Conservation (phyloP, 2,797 vertebrate genomes). For the Alosa sapidissima region DNA sequence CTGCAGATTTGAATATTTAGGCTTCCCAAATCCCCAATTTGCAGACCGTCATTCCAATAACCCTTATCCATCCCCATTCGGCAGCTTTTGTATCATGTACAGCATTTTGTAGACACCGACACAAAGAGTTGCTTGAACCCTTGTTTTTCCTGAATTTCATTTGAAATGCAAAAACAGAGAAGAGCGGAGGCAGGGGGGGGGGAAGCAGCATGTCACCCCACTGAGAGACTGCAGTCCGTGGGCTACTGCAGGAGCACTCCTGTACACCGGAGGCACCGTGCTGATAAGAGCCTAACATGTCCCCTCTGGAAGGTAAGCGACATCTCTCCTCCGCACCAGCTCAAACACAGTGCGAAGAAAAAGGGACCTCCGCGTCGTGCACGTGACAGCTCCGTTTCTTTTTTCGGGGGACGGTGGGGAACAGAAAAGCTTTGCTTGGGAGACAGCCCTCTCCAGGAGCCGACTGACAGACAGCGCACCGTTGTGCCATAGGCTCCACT, state of each 20-base stretch:
- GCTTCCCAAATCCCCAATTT: conserved; percentile 68
- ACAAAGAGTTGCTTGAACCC: conserved; percentile 57
- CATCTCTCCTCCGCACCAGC: not conserved
- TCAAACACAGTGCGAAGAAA: not conserved
- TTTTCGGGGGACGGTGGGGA: not conserved
- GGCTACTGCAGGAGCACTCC: conserved; percentile 5
- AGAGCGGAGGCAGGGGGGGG: not conserved
- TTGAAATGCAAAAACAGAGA: conserved; percentile 68
- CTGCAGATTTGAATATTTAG: conserved; percentile 71
- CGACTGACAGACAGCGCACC: conserved; percentile 51
- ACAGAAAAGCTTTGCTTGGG: not conserved
- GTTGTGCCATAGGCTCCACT: conserved; percentile 64
- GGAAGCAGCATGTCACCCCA: not conserved
- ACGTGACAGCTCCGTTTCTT: conserved; percentile 8
- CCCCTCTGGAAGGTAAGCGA: conserved; percentile 1
- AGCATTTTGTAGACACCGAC: conserved; percentile 57
- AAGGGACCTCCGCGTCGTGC: not conserved
- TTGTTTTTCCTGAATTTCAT: conserved; percentile 55
- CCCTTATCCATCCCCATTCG: conserved; percentile 47
- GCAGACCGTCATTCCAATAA: conserved; percentile 64
- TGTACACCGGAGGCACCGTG: not conserved
- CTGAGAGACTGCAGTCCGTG: not conserved
- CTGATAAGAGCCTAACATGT: not conserved
- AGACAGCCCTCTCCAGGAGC: conserved; percentile 26
- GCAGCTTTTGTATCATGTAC: conserved; percentile 70